phyloP scores from a whole-genome alignment of 2,888 invertebrate genomes.

The Ectobius pallidus region DNA sequence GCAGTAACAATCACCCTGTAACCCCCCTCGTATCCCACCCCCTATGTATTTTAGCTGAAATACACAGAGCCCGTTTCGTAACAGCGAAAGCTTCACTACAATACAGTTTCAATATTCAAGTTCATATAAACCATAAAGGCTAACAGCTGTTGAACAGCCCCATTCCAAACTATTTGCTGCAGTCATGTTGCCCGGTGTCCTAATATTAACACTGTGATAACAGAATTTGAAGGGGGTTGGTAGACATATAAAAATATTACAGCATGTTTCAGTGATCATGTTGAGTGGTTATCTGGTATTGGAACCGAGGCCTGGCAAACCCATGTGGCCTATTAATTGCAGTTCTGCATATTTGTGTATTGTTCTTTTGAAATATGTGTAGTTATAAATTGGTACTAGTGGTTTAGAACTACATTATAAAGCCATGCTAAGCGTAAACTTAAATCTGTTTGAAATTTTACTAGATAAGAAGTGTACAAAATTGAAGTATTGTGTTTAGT shows the following conservation, averaged over 20 bases:
- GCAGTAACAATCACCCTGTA: background rate
- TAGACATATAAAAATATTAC: background rate
- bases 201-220: constrained; percentile 6
- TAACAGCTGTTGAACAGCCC: background rate
- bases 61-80: background rate
- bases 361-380: background rate
- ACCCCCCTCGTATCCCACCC: too few relatives aligned
- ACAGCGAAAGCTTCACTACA: background rate
- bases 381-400: background rate
- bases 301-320: background rate
- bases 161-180: background rate
- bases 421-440: too few relatives aligned
- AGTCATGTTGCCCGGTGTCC: too few relatives aligned
- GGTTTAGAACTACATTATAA: too few relatives aligned
- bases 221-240: background rate
- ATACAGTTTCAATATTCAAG: constrained; percentile 34
- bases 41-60: background rate
- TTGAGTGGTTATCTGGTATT: background rate
- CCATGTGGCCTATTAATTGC: background rate
- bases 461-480: too few relatives aligned
- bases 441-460: too few relatives aligned
- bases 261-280: background rate
- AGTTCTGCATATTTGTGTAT: constrained; percentile 9
- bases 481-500: too few relatives aligned
- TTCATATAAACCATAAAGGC: background rate